Conservation (phyloP, 30 jellyfish, hydroid and myxozoan genomes). For the Sanderia malayensis region DNA sequence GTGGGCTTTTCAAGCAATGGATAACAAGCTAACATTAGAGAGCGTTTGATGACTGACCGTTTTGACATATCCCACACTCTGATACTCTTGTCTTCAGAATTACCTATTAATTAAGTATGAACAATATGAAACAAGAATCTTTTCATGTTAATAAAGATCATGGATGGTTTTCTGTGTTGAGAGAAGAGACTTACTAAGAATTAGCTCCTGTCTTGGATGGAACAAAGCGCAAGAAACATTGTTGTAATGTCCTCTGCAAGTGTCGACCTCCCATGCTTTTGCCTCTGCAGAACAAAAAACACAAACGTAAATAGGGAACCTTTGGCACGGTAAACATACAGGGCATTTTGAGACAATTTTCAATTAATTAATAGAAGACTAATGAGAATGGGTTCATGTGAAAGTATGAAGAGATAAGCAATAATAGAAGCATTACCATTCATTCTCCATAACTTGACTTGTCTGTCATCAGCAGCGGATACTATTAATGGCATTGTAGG, state of each 20-base stretch:
- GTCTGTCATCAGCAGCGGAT: conserved; percentile 98
- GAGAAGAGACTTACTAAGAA: conserved; percentile 52
- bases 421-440: conserved; percentile 42
- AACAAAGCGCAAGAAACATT: conserved; percentile 90
- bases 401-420: too few species aligned
- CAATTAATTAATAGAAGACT: too few species aligned
- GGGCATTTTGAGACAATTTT: too few species aligned
- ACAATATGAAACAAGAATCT: not conserved
- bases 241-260: conserved; percentile 98
- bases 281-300: conserved; percentile 83
- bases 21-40: too few species aligned
- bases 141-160: not conserved
- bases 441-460: conserved; percentile 96
- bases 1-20: too few species aligned
- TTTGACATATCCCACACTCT: conserved; percentile 99
- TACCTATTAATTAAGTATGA: conserved; percentile 57
- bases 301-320: too few species aligned
- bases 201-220: conserved; percentile 94
- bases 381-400: too few species aligned
- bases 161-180: too few species aligned
- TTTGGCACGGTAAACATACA: too few species aligned
- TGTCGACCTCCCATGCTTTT: conserved; percentile 95
- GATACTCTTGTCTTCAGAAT: conserved; percentile 94
- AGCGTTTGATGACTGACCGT: conserved; percentile 64
- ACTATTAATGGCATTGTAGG: conserved; percentile 94